Evolutionary conservation across 2,888 invertebrate species (phyloP).

Genomic region (Amphipyra tragopoginis): DNA sequence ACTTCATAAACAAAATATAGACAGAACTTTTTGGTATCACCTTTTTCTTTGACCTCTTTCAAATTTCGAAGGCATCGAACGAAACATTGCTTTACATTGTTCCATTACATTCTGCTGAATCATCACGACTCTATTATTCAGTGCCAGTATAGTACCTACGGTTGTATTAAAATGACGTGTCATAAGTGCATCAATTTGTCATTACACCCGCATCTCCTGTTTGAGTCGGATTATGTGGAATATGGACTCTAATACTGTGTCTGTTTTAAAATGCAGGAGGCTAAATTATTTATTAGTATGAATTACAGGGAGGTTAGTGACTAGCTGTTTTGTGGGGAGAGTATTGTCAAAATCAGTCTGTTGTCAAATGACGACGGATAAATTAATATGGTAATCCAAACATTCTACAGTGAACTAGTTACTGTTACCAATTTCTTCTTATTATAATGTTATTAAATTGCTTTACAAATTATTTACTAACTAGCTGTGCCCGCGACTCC

Average conservation of each 20-base stretch:
- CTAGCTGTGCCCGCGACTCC: too few species aligned
- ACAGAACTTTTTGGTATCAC: constrained; percentile 4
- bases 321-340: too few species aligned
- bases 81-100: constrained; percentile 41
- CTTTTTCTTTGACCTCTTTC: constrained; percentile 9
- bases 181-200: constrained; percentile 81
- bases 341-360: too few species aligned
- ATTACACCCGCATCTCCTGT: constrained; percentile 79
- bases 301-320: too few species aligned
- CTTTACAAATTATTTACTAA: too few species aligned
- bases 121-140: constrained; percentile 83
- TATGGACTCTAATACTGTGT: constrained; percentile 28
- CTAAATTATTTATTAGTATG: too few species aligned
- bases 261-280: constrained; percentile 21
- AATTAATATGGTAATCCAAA: too few species aligned
- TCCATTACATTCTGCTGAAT: constrained; percentile 68
- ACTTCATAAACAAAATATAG: too few species aligned
- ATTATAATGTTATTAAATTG: too few species aligned
- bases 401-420: too few species aligned
- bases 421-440: too few species aligned
- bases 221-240: constrained; percentile 55
- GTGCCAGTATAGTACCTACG: constrained; percentile 75
- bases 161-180: constrained; percentile 65
- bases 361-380: too few species aligned
- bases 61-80: constrained; percentile 25